phyloP scores from a whole-genome alignment of 1,140 invertebrate species.

The Lasaia peninsularis region DNA sequence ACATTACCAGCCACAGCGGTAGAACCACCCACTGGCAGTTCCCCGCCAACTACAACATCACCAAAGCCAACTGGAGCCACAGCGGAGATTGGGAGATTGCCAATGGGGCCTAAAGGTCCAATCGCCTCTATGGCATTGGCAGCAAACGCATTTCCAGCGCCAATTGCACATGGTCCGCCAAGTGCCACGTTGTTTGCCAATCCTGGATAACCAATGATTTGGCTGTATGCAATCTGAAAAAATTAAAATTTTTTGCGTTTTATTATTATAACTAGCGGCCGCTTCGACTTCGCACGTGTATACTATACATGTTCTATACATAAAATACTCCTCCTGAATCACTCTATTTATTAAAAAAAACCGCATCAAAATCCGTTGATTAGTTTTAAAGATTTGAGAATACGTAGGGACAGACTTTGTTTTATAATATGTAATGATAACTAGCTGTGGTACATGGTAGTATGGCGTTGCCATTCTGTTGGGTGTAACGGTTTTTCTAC shows the following conservation, averaged over 20 bases:
- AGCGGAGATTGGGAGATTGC: conserved; percentile 27
- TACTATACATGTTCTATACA: too few relatives aligned
- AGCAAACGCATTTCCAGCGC: conserved; percentile 22
- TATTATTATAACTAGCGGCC: too few relatives aligned
- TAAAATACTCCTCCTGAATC: too few relatives aligned
- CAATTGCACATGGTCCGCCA: conserved; percentile 18
- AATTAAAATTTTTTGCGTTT: conserved; percentile 9
- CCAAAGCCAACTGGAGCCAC: conserved; percentile 37
- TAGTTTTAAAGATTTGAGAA: too few relatives aligned
- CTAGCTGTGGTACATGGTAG: too few relatives aligned
- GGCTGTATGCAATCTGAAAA: conserved; percentile 27
- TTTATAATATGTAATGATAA: too few relatives aligned
- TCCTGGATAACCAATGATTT: conserved; percentile 22
- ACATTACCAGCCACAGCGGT: conserved; percentile 51
- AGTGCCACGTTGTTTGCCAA: conserved; percentile 12
- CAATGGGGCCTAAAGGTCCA: background rate
- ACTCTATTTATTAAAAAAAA: too few relatives aligned
- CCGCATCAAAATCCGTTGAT: too few relatives aligned
- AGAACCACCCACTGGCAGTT: conserved; percentile 45
- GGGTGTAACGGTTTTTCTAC: too few relatives aligned
- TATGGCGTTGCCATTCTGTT: too few relatives aligned
- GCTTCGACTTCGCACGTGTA: too few relatives aligned
- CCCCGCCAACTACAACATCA: conserved; percentile 41
- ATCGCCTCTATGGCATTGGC: conserved; percentile 17
- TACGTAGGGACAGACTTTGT: too few relatives aligned